Evolutionary conservation across 1,140 invertebrate species (phyloP), one percentile per base, ranked within the genome.

Genomic region (Fopius arisanus): DNA sequence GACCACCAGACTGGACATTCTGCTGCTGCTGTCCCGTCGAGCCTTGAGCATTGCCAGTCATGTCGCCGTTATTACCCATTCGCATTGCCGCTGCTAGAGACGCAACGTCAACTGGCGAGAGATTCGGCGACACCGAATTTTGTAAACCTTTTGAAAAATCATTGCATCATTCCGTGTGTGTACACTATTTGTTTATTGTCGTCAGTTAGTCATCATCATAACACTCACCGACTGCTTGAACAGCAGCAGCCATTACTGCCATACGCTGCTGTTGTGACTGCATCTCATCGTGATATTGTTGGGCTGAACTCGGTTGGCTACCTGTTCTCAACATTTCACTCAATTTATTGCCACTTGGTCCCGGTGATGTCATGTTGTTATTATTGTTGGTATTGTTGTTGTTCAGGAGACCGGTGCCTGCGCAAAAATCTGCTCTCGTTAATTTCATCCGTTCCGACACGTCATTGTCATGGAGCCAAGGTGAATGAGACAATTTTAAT

Each of bases 71-170:
- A 88, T 83, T 92, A 86, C 91, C 90, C 87, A 95, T 93, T 74
- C 94, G 89, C 94, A 95, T 95, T 0, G 94, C 93, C 23, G 92
- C 92, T 0, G 93, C 94, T 62, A 95, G 83, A 74, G 94, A 95
- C 5, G 94, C 94, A 37, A 94, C 90, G 70, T 91, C 91, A 12
- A 89, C 93, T 16, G 92, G 91, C 1, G 92, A 92, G 3, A 88
- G 78, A 78, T 88, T 88, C 73, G 86, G 85, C 70, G 87, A 87
- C 29, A 88, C 87, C 40, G 87, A 87, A 72, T 86, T 88, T 82
- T 88, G 87, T 69, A 88, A 76, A 69, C 87, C 86, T 88, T 68
- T 9, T 40, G 43, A 48, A 12, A 48, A 19, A 48, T 2, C 16
- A 48, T 48, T 19, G n/a, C 1, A 16, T n/a, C n/a, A n/a, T n/a